phyloP scores from a whole-genome alignment of 2,888 invertebrate species.

The Aporophyla lueneburgensis region DNA sequence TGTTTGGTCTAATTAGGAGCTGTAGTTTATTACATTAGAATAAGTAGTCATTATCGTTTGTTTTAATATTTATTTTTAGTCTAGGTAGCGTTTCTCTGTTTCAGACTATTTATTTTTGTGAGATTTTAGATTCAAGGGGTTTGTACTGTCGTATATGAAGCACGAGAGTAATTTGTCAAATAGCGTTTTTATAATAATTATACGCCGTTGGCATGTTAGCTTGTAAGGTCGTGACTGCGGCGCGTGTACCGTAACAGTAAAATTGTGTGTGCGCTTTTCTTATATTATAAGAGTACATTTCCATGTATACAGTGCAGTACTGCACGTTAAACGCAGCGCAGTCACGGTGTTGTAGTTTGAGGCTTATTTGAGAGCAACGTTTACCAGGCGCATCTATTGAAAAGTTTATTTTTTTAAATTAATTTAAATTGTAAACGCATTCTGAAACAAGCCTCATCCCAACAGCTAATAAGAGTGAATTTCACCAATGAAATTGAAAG shows the following conservation, averaged over 20 bases:
- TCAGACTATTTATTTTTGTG: not conserved
- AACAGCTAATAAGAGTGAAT: not conserved
- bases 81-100: not conserved
- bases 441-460: not conserved
- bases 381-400: not conserved
- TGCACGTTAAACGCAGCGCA: not conserved
- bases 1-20: not conserved
- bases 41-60: not conserved
- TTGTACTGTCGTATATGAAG: not conserved
- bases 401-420: no score
- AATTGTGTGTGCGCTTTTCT: not conserved
- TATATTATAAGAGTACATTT: not conserved
- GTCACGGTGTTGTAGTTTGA: constrained; percentile 11
- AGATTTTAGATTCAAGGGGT: not conserved
- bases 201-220: constrained; percentile 32
- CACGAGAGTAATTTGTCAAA: not conserved
- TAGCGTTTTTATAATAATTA: constrained; percentile 3
- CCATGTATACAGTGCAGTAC: not conserved
- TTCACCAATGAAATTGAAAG: no score
- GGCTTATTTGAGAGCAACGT: constrained; percentile 12
- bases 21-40: not conserved
- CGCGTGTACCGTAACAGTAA: not conserved
- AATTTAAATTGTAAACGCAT: no score
- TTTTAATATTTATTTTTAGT: not conserved
- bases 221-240: not conserved